These are phyloP conservation scores for Lamellibrachia columna DNA, from an alignment of 2,888 invertebrate species.

Conservation along the genomic window DNA sequence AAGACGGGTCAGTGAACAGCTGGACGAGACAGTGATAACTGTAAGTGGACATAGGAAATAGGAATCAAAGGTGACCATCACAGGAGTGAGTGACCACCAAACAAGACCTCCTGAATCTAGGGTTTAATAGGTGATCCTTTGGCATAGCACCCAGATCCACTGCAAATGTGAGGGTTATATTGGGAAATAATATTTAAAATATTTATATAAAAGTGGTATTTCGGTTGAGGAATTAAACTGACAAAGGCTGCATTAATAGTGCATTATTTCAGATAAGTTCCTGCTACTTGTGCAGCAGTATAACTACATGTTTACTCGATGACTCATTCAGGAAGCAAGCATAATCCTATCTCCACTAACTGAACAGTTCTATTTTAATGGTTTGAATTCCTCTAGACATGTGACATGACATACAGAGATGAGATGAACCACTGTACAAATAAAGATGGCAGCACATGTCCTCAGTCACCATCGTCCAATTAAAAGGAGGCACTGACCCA, in stretches of 20 bases:
- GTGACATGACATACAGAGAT: neutral
- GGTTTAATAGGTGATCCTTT: too few relatives aligned
- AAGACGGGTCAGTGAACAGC: too few relatives aligned
- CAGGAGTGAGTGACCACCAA: too few relatives aligned
- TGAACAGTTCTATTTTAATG: neutral
- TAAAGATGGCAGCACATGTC: neutral
- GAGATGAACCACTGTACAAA: neutral
- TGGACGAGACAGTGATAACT: too few relatives aligned
- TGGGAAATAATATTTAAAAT: too few relatives aligned
- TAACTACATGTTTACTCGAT: neutral
- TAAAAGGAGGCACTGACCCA: neutral
- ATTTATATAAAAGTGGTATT: too few relatives aligned
- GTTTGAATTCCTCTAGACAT: neutral
- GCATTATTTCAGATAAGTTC: neutral
- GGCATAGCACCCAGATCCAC: too few relatives aligned
- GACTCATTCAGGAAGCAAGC: neutral
- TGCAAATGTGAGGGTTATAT: too few relatives aligned
- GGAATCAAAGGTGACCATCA: too few relatives aligned
- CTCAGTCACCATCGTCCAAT: neutral
- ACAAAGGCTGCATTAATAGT: neutral
- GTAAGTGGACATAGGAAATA: too few relatives aligned
- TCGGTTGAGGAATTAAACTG: too few relatives aligned
- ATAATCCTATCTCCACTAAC: neutral
- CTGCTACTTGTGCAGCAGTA: neutral
- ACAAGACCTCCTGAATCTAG: too few relatives aligned